A percentile compares a stretch with the other conserved stretches of the same genome.
These are phyloP conservation scores for Trichonephila clavipes DNA, from an alignment of 1,140 invertebrate genomes.

Conservation along the genomic window DNA sequence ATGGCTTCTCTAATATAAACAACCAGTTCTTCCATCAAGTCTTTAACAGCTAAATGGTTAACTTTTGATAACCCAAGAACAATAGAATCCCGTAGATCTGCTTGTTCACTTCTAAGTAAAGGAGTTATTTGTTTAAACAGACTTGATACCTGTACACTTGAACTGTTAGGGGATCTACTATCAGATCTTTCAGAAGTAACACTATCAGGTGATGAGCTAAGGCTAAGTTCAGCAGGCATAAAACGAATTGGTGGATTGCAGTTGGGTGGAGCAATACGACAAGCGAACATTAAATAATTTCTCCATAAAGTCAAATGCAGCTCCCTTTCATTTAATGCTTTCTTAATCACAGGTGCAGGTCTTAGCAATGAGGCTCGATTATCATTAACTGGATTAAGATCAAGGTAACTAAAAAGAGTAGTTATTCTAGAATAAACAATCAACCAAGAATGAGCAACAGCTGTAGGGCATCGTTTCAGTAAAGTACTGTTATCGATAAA, in stretches of 20 bases:
- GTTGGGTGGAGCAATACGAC: conserved; percentile 91
- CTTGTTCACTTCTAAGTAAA: conserved; percentile 91
- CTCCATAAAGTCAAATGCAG: conserved; percentile 96
- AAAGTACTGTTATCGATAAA: conserved; percentile 90
- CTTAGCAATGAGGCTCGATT: conserved; percentile 95
- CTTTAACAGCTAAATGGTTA: conserved; percentile 85
- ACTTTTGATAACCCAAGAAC: conserved; percentile 95
- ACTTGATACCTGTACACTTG: conserved; percentile 87
- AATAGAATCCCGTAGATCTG: conserved; percentile 95
- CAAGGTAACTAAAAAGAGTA: conserved; percentile 93
- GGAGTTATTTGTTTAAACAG: conserved; percentile 96
- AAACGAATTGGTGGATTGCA: conserved; percentile 91
- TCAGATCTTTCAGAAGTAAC: conserved; percentile 89
- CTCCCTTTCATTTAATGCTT: conserved; percentile 94
- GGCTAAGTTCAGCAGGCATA: conserved; percentile 92
- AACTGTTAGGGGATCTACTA: conserved; percentile 79
- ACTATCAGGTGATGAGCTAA: conserved; percentile 91
- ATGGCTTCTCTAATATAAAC: conserved; percentile 95
- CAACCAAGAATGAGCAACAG: conserved; percentile 95
- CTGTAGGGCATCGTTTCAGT: conserved; percentile 90
- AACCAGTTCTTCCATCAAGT: conserved; percentile 97
- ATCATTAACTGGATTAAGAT: conserved; percentile 97
- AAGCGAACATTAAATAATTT: conserved; percentile 97
- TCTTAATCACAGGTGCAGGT: conserved; percentile 86
- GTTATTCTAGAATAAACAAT: conserved; percentile 95